Conservation (phyloP, 2,888 invertebrate species). For the Hyposoter dolosus region DNA sequence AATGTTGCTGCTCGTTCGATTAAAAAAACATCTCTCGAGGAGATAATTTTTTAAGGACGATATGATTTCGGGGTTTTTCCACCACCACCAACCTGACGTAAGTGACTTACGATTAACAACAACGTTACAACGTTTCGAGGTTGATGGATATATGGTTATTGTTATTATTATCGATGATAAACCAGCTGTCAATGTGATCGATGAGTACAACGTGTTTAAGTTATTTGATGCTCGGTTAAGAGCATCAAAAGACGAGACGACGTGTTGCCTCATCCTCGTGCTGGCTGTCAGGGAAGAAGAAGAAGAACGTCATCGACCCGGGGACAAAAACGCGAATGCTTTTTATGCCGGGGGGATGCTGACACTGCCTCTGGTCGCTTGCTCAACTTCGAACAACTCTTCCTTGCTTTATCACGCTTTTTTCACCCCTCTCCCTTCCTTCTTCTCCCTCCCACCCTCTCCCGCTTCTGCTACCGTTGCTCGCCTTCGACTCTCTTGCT, state of each 20-base stretch:
- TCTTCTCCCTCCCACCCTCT: neutral
- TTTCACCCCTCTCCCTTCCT: slow-evolving; percentile 27
- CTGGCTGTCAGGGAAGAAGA: slow-evolving; percentile 66
- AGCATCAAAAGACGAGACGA: slow-evolving; percentile 63
- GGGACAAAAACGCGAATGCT: slow-evolving; percentile 55
- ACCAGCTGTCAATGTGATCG: neutral
- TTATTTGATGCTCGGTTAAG: slow-evolving; percentile 59
- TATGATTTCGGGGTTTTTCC: slow-evolving; percentile 23
- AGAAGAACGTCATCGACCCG: slow-evolving; percentile 69
- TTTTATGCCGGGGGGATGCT: slow-evolving; percentile 55
- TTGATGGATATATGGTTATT: slow-evolving; percentile 33
- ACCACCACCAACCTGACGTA: slow-evolving; percentile 62
- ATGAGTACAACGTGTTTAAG: neutral
- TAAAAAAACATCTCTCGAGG: neutral
- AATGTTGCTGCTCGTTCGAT: slow-evolving; percentile 10
- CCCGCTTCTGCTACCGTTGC: neutral
- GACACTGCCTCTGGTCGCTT: slow-evolving; percentile 47
- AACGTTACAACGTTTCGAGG: slow-evolving; percentile 30
- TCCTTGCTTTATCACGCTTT: slow-evolving; percentile 61
- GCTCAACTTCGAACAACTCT: slow-evolving; percentile 55
- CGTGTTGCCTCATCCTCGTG: slow-evolving; percentile 69
- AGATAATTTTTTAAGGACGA: neutral
- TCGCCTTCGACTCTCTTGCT: slow-evolving; percentile 12
- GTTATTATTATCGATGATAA: slow-evolving; percentile 11
- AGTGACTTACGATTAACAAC: slow-evolving; percentile 61